These are phyloP conservation scores for Leptinotarsa juncta DNA, from an alignment of 2,888 invertebrate species.

Conservation along the genomic window DNA sequence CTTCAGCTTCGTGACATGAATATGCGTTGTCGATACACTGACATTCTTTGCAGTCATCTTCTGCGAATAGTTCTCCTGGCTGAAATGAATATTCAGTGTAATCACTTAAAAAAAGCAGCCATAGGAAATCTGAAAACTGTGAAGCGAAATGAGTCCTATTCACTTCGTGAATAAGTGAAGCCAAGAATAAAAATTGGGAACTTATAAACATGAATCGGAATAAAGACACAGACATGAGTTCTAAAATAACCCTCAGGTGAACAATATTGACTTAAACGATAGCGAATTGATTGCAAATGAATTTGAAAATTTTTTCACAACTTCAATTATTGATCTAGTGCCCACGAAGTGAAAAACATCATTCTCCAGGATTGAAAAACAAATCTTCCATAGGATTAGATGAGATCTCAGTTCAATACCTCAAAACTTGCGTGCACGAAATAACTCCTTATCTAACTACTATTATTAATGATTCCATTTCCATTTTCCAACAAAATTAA, in stretches of 20 bases:
- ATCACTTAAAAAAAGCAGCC: background rate
- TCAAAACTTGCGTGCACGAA: too few species aligned
- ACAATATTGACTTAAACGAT: background rate
- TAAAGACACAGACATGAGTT: background rate
- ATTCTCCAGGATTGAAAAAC: background rate
- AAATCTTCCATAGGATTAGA: background rate
- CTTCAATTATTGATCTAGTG: background rate
- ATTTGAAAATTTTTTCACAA: background rate
- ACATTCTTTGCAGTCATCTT: constrained; percentile 77
- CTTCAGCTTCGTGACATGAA: constrained; percentile 71
- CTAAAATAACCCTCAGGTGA: background rate
- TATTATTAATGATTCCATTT: background rate
- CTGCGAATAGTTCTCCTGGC: constrained; percentile 76
- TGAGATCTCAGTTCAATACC: too few species aligned
- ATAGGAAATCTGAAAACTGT: too few species aligned
- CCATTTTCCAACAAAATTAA: background rate
- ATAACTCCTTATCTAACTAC: background rate
- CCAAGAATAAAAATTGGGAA: background rate
- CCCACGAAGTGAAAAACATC: background rate
- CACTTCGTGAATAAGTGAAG: background rate
- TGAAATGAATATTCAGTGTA: constrained; percentile 59
- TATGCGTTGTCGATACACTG: constrained; percentile 84
- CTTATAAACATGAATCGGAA: background rate
- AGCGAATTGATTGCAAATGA: background rate
- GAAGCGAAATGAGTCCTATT: too few species aligned